Conservation (phyloP, 2,113 vertebrate genomes). For the Willisornis vidua region DNA sequence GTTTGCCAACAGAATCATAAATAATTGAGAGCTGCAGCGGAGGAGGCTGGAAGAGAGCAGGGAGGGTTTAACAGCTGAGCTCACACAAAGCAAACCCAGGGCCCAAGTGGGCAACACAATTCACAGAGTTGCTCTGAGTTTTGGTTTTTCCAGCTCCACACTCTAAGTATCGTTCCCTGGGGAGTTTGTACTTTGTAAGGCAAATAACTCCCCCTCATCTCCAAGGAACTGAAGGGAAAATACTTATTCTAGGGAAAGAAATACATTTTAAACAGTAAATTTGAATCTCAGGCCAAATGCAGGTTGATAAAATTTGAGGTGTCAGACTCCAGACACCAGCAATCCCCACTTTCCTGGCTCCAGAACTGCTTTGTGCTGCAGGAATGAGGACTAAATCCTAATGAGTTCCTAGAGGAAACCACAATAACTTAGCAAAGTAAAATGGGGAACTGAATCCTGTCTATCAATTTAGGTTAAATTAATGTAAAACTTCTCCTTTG, state of each 20-base stretch:
- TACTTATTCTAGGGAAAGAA: background rate
- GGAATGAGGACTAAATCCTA: background rate
- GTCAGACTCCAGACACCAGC: background rate
- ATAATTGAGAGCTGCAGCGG: constrained; percentile 13
- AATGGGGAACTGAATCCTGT: background rate
- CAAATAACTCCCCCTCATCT: background rate
- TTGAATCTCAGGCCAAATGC: background rate
- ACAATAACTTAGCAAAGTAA: background rate
- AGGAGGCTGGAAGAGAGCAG: background rate
- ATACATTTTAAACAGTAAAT: background rate
- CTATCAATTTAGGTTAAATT: background rate
- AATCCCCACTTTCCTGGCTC: background rate
- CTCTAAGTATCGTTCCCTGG: background rate
- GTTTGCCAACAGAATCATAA: constrained; percentile 36
- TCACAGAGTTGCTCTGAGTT: background rate
- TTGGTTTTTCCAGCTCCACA: background rate
- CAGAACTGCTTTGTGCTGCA: background rate
- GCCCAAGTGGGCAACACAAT: background rate
- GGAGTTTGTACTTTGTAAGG: background rate
- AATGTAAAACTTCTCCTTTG: background rate
- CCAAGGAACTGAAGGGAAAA: background rate
- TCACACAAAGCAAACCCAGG: background rate
- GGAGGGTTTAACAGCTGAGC: background rate
- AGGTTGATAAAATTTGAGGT: background rate
- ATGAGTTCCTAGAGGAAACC: background rate